Percentiles rank a stretch among this genome's conserved stretches.
Evolutionary conservation across 2,888 invertebrate species (phyloP).

Genomic region (Parnassius apollo): DNA sequence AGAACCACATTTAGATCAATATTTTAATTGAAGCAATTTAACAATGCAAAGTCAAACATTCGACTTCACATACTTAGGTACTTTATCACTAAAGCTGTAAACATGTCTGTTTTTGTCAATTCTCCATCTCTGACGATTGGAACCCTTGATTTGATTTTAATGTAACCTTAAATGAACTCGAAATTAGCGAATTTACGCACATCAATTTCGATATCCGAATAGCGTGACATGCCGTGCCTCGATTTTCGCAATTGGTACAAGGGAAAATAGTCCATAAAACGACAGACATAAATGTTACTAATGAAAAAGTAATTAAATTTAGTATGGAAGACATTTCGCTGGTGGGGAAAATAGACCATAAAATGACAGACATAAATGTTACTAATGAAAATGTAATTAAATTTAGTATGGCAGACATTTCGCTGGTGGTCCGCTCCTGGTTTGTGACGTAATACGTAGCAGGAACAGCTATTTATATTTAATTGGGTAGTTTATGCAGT

Average conservation of each 20-base stretch:
- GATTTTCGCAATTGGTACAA: not conserved
- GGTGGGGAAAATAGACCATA: too few species aligned
- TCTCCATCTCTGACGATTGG: constrained; percentile 1
- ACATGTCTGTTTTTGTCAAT: not conserved
- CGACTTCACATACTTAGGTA: too few species aligned
- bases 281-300: not conserved
- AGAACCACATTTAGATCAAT: too few species aligned
- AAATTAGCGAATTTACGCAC: constrained; percentile 23
- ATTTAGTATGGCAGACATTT: constrained; percentile 7
- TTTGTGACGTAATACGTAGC: not conserved
- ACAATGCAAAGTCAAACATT: too few species aligned
- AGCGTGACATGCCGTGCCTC: constrained; percentile 8
- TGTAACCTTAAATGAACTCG: constrained; percentile 7
- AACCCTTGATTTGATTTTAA: constrained; percentile 22
- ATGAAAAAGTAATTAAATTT: not conserved
- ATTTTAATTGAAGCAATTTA: too few species aligned
- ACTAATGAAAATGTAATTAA: not conserved
- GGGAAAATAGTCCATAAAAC: constrained; percentile 7
- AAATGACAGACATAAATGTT: not conserved
- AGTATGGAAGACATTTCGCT: constrained; percentile 7
- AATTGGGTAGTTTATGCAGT: too few species aligned
- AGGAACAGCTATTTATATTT: not conserved
- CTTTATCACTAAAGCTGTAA: not conserved
- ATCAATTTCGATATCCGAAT: constrained; percentile 19
- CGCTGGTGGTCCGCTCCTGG: constrained; percentile 14